Conservation (phyloP, 2,797 vertebrate species). For the Cynodonichthys magdalenae region DNA sequence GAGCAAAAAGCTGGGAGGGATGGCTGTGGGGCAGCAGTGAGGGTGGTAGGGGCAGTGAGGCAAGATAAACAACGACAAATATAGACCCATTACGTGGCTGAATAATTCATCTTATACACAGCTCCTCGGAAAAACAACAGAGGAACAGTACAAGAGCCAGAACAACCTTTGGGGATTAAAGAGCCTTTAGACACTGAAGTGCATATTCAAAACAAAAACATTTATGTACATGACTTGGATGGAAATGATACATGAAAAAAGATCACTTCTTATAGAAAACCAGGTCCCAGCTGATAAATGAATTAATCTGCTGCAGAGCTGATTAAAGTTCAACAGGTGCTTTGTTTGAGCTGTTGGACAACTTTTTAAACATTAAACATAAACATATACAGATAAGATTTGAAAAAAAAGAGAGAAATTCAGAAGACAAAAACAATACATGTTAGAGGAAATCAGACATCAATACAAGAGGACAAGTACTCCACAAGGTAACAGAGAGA, state of each 20-base stretch:
- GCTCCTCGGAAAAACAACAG: slow-evolving; percentile 67
- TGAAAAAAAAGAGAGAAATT: slow-evolving; percentile 4
- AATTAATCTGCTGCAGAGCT: slow-evolving; percentile 35
- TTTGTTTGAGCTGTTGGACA: slow-evolving; percentile 20
- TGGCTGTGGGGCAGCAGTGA: slow-evolving; percentile 54
- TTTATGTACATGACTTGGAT: slow-evolving; percentile 41
- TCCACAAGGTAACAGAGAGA: slow-evolving; percentile 43
- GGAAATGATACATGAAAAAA: slow-evolving; percentile 24
- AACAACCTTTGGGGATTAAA: slow-evolving; percentile 54
- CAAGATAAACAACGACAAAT: slow-evolving; percentile 78
- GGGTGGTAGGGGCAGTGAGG: slow-evolving; percentile 56
- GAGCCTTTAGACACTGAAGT: slow-evolving; percentile 40
- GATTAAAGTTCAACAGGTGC: slow-evolving; percentile 8
- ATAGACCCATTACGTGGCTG: slow-evolving; percentile 77
- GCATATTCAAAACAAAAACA: slow-evolving; percentile 49
- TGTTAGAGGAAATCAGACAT: slow-evolving; percentile 21
- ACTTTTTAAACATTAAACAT: background rate
- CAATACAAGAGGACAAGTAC: slow-evolving; percentile 28
- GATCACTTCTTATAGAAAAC: slow-evolving; percentile 49
- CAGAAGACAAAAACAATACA: slow-evolving; percentile 11
- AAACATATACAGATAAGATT: too few relatives aligned
- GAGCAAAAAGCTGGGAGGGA: slow-evolving; percentile 40
- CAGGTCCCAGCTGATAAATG: slow-evolving; percentile 31
- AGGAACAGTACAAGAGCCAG: slow-evolving; percentile 29
- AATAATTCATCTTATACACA: slow-evolving; percentile 76